These are phyloP conservation scores for Fratercula arctica DNA, from an alignment of 2,797 vertebrate genomes.

Conservation along the genomic window DNA sequence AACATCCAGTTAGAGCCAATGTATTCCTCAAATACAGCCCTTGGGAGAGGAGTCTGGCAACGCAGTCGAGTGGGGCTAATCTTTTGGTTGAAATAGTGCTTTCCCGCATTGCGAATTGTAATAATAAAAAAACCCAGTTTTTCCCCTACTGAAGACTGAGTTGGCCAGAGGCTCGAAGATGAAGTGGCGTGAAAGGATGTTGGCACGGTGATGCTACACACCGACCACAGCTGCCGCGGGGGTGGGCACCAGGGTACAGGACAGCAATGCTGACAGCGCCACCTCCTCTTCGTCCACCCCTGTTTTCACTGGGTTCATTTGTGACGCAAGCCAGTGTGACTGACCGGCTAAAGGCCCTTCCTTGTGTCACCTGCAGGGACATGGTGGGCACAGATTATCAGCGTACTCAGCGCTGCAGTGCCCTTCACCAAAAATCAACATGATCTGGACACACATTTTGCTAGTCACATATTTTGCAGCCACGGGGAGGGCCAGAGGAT, in stretches of 20 bases:
- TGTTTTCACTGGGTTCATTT: neutral
- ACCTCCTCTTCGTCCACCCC: neutral
- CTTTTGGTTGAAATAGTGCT: neutral
- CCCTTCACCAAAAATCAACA: accelerated
- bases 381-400: accelerated
- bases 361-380: accelerated
- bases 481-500: accelerated
- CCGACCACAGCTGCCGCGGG: accelerated
- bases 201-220: neutral
- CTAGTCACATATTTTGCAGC: neutral
- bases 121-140: neutral
- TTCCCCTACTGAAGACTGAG: neutral
- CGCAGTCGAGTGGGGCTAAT: neutral
- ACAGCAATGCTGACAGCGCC: neutral
- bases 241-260: neutral
- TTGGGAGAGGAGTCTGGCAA: neutral
- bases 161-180: neutral
- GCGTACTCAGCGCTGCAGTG: neutral
- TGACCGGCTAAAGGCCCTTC: neutral
- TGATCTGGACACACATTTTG: neutral
- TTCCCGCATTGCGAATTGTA: neutral
- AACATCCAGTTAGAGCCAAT: neutral
- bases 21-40: neutral
- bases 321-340: neutral
- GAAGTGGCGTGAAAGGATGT: neutral